Evolutionary conservation across 2,888 invertebrate species (phyloP).

Genomic region (Philaethria dido): DNA sequence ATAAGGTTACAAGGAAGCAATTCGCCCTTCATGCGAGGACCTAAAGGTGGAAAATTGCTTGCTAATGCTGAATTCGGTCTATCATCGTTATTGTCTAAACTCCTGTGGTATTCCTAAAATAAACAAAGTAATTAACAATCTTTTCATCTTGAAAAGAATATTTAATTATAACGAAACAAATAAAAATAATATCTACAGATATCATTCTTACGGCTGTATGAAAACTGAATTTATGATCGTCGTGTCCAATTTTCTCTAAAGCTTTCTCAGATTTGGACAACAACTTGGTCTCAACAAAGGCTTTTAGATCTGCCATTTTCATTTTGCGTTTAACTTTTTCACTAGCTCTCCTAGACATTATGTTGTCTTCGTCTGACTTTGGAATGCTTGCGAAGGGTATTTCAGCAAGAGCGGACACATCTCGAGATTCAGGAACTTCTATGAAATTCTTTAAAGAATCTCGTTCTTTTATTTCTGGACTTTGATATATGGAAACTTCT

Average conservation of each 20-base stretch:
- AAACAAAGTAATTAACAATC: not conserved
- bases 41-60: conserved; percentile 85
- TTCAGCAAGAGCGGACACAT: conserved; percentile 86
- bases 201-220: conserved; percentile 85
- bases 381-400: conserved; percentile 62
- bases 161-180: not conserved
- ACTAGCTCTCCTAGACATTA: conserved; percentile 86
- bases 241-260: conserved; percentile 93
- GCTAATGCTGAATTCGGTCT: conserved; percentile 88
- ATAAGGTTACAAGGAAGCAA: conserved; percentile 87
- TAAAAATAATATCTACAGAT: conserved; percentile 78
- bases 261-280: conserved; percentile 96
- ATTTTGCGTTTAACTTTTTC: conserved; percentile 93
- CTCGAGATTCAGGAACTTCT: conserved; percentile 89
- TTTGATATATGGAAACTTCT: conserved; percentile 93
- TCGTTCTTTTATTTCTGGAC: conserved; percentile 87
- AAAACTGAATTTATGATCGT: conserved; percentile 86
- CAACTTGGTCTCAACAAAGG: conserved; percentile 95
- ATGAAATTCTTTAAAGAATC: conserved; percentile 89
- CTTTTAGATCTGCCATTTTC: conserved; percentile 95
- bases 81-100: conserved; percentile 91
- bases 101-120: conserved; percentile 90
- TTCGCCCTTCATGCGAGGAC: conserved; percentile 79
- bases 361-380: conserved; percentile 69
- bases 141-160: not conserved